Evolutionary conservation across 2,888 invertebrate species (phyloP), one percentile per base, ranked within the genome.

Genomic region (Drosophila mulleri): DNA sequence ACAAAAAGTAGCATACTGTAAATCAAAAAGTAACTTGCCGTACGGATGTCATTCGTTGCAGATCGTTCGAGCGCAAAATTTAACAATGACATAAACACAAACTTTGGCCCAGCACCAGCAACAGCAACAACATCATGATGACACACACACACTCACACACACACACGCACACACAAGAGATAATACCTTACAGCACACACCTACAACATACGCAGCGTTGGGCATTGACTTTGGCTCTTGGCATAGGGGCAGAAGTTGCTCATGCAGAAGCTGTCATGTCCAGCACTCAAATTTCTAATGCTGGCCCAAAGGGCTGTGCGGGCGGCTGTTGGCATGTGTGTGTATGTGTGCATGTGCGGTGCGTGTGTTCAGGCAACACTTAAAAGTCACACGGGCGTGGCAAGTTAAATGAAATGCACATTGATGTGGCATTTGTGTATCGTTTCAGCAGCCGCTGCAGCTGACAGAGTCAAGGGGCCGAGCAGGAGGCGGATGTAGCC

Each of bases 211-310:
- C 59, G 50, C 52, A 32, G 45, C 42, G 50, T 48, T 52, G 53
- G 66, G 54, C 67, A 48, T 79, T 75, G 72, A 71, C 78, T 71
- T 70, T 66, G 71, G 66, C 72, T 64, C 64, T 67, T 50, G 69
- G 68, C 76, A 82, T 86, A 88, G 87, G 90, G 80, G 79, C 82
- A 64, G 66, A 76, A 85, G 78, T 80, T 82, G 88, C 80, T 86
- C 90, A 89, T 84, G 90, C 90, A 89, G 90, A 89, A 89, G 83
- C 88, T 89, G 89, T 89, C 89, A 90, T 90, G 89, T 89, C 89
- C 89, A 90, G 90, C 90, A 83, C 85, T 83, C 85, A 75, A 80
- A 83, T 83, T 74, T 82, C 82, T 77, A 82, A 80, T 75, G 67
- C 75, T 63, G 72, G 80, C 67, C 73, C 57, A 68, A 70, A 66